Percentiles rank a stretch among this genome's conserved stretches.
Evolutionary conservation across 23 tunicate genomes (phyloP).

Genomic region (Botrylloides violaceus): DNA sequence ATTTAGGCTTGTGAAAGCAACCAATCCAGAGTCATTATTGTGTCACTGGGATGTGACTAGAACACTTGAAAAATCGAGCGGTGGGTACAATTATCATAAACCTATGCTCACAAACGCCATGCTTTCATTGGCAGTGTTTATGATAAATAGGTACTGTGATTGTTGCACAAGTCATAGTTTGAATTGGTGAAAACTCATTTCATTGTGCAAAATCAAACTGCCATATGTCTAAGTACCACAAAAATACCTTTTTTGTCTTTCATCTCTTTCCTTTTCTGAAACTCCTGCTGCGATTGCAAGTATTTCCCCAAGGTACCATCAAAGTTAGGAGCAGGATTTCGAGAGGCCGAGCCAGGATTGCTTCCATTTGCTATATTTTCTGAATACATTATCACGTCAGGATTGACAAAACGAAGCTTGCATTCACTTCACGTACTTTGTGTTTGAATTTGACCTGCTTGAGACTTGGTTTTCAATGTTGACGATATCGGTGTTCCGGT

Average conservation of each 20-base stretch:
- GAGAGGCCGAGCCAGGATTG: background rate
- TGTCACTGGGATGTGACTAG: too few relatives aligned
- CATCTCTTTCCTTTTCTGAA: constrained; percentile 15
- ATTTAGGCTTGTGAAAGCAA: too few relatives aligned
- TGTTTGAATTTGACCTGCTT: constrained; percentile 16
- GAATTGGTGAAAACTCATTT: too few relatives aligned
- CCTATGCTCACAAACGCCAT: too few relatives aligned
- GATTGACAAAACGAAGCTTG: background rate
- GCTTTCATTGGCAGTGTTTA: too few relatives aligned
- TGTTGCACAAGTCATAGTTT: too few relatives aligned
- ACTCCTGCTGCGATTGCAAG: constrained; percentile 21
- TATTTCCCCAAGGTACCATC: constrained; percentile 7
- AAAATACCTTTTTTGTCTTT: constrained; percentile 22
- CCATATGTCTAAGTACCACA: too few relatives aligned
- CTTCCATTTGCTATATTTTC: background rate
- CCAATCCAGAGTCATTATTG: too few relatives aligned
- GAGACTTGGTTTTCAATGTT: constrained; percentile 51
- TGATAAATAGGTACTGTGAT: too few relatives aligned
- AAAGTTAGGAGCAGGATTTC: background rate
- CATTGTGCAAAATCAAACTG: too few relatives aligned
- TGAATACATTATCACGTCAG: background rate
- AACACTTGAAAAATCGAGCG: too few relatives aligned
- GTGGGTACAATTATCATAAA: too few relatives aligned
- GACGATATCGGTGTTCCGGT: constrained; percentile 69
- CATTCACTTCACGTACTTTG: constrained; percentile 1